Evolutionary conservation across 2,113 vertebrate species (phyloP).

Genomic region (Enhydra lutris): DNA sequence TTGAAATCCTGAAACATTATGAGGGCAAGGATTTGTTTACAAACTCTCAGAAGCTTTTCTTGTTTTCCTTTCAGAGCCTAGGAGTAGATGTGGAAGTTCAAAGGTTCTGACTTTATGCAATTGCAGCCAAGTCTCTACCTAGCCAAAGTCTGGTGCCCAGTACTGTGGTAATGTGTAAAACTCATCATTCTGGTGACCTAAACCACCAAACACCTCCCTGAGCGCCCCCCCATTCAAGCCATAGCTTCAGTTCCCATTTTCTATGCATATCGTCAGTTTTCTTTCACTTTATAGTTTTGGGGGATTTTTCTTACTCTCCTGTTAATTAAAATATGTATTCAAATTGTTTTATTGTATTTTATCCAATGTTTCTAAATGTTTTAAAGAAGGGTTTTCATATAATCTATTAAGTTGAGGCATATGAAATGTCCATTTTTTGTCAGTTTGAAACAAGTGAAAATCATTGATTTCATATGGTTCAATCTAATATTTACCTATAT

Average conservation of each 20-base stretch:
- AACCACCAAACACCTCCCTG: neutral
- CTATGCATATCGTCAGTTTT: neutral
- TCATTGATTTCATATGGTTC: neutral
- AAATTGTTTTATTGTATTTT: neutral
- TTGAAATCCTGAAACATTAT: neutral
- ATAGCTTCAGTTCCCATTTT: neutral
- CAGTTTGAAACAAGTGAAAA: neutral
- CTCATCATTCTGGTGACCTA: neutral
- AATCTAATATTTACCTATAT: neutral
- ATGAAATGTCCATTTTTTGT: neutral
- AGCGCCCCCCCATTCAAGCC: accelerated
- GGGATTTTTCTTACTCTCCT: neutral
- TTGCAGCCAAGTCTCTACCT: neutral
- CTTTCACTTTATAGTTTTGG: neutral
- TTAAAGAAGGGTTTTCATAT: neutral
- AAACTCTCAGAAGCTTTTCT: neutral
- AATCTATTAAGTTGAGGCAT: neutral
- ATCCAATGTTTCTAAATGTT: neutral
- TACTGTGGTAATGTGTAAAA: neutral
- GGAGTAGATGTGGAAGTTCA: neutral
- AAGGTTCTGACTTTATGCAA: neutral
- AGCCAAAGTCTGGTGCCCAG: neutral
- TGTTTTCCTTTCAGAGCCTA: neutral
- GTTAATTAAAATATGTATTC: neutral
- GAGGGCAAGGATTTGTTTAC: neutral